Conservation (phyloP, 2,797 vertebrate species). For the Melanotaenia nigrans region DNA sequence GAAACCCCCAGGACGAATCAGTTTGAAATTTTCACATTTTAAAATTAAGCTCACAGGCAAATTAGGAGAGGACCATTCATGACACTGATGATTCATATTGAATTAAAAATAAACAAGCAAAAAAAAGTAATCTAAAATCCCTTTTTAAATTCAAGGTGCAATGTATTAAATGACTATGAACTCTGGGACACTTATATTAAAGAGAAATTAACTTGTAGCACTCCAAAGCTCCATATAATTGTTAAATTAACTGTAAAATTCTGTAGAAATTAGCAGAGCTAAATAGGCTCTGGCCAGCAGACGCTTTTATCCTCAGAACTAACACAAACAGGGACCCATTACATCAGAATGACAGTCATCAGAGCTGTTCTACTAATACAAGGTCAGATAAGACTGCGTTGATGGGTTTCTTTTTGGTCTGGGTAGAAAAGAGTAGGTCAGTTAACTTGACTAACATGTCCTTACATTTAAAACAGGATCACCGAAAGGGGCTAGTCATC, state of each 20-base stretch:
- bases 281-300: slow-evolving; percentile 16
- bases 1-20: slow-evolving; percentile 38
- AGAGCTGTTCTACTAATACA: slow-evolving; percentile 40
- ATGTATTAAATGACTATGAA: slow-evolving; percentile 30
- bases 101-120: slow-evolving; percentile 38
- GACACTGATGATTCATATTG: slow-evolving; percentile 52
- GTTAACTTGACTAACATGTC: slow-evolving; percentile 63
- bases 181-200: slow-evolving; percentile 36
- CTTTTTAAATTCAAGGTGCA: slow-evolving; percentile 37
- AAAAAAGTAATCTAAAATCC: slow-evolving; percentile 15
- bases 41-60: slow-evolving; percentile 38
- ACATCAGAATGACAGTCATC: slow-evolving; percentile 19
- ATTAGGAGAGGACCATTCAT: slow-evolving; percentile 53
- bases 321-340: slow-evolving; percentile 39
- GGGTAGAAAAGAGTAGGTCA: slow-evolving; percentile 66
- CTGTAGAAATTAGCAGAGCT: slow-evolving; percentile 12
- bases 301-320: slow-evolving; percentile 29
- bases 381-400: slow-evolving; percentile 56
- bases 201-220: slow-evolving; percentile 38
- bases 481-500: slow-evolving; percentile 42
- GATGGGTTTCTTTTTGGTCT: slow-evolving; percentile 36
- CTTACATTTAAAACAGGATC: slow-evolving; percentile 30
- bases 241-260: slow-evolving; percentile 23
- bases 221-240: slow-evolving; percentile 19
- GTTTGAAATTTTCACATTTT: slow-evolving; percentile 40